These are phyloP conservation scores for Arge pagana DNA, from an alignment of 2,888 invertebrate species.

Conservation along the genomic window DNA sequence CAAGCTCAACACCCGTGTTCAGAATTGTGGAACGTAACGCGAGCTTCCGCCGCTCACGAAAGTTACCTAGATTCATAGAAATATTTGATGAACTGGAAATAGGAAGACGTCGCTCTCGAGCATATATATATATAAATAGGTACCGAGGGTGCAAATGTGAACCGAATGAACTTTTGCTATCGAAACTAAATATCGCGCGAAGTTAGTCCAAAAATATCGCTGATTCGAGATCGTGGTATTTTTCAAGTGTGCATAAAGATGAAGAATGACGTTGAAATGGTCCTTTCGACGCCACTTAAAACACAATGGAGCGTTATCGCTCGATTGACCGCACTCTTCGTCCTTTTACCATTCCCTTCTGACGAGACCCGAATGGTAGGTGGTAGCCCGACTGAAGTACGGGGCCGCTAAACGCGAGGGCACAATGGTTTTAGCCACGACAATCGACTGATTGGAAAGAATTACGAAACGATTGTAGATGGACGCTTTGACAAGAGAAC, in stretches of 20 bases:
- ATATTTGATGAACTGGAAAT: no score
- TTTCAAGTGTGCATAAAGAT: constrained; percentile 6
- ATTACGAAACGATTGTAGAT: constrained; percentile 50
- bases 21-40: no score
- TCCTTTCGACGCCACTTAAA: constrained; percentile 43
- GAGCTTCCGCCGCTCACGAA: no score
- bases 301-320: constrained; percentile 33
- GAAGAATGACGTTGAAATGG: constrained; percentile 34
- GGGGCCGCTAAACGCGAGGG: constrained; percentile 31
- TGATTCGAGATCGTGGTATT: constrained; percentile 1
- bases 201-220: no score
- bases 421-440: constrained; percentile 53
- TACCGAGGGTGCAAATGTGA: no score
- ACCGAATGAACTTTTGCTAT: no score
- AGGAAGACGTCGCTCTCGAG: no score
- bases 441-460: constrained; percentile 54
- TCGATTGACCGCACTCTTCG: constrained; percentile 26
- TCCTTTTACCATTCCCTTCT: constrained; percentile 6
- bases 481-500: constrained; percentile 38
- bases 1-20: no score
- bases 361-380: neutral
- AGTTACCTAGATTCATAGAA: no score
- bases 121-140: no score
- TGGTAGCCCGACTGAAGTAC: constrained; percentile 8
- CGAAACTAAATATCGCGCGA: no score